A percentile compares a stretch with the other conserved stretches of the same genome.
These are phyloP conservation scores for Ormyrus pomaceus DNA, from an alignment of 2,888 invertebrate genomes.

Conservation along the genomic window DNA sequence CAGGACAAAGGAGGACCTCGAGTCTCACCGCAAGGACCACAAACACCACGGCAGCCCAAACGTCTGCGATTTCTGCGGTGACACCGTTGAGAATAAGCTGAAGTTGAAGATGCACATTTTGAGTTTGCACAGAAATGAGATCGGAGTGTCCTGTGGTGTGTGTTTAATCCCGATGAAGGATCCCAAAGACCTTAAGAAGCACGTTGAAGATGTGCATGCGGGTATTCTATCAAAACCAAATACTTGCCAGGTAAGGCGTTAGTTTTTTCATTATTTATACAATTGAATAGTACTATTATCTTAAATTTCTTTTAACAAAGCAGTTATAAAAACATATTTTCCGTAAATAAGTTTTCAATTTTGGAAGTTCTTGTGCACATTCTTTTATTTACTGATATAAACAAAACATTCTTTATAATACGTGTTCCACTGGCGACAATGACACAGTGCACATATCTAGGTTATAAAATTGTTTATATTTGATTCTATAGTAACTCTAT, in stretches of 20 bases:
- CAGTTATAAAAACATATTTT: no score
- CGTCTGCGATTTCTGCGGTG: conserved; percentile 80
- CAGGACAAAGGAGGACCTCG: conserved; percentile 77
- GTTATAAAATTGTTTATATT: no score
- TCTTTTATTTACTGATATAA: no score
- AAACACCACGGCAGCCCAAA: conserved; percentile 75
- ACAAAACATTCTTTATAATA: no score
- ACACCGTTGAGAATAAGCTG: conserved; percentile 78
- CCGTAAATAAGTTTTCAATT: no score
- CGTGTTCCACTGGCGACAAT: no score
- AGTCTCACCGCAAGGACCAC: conserved; percentile 78
- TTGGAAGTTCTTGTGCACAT: no score
- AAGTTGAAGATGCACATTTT: conserved; percentile 80
- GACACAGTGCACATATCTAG: no score
- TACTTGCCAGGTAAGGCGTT: conserved; percentile 74
- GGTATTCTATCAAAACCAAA: conserved; percentile 76
- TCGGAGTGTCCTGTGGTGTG: conserved; percentile 79
- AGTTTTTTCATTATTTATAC: no score
- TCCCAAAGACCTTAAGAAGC: conserved; percentile 78
- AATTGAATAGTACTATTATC: no score
- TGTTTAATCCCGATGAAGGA: conserved; percentile 78
- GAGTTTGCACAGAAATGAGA: conserved; percentile 78
- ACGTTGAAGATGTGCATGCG: conserved; percentile 77
- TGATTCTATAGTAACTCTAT: no score
- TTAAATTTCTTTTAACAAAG: no score